Conservation (phyloP, 2,888 invertebrate species). For the Ephialtes manifestator region DNA sequence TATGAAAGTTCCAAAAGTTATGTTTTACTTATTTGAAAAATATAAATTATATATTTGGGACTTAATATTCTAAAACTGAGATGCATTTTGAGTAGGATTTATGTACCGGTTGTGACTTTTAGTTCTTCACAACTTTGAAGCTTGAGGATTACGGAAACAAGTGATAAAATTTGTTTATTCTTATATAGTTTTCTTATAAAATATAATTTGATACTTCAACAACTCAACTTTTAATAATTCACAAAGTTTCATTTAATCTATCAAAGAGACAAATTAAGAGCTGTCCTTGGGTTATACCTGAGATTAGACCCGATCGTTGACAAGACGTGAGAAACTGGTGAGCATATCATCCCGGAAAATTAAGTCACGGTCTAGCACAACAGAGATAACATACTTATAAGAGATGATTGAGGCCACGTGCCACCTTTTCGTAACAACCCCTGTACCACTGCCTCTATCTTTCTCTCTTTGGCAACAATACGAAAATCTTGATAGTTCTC, state of each 20-base stretch:
- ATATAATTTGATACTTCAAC: too few species aligned
- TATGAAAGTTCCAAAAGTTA: too few species aligned
- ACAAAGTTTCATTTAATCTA: not conserved
- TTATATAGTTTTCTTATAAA: too few species aligned
- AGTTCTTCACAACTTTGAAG: too few species aligned
- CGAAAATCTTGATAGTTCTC: slow-evolving; percentile 55
- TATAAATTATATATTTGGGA: too few species aligned
- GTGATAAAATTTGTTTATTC: too few species aligned
- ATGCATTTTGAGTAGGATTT: too few species aligned
- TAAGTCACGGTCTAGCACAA: slow-evolving; percentile 57
- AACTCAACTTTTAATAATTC: too few species aligned
- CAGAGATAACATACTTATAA: slow-evolving; percentile 64
- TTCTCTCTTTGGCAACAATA: slow-evolving; percentile 43
- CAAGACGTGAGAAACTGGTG: slow-evolving; percentile 47
- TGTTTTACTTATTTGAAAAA: too few species aligned
- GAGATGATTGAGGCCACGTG: slow-evolving; percentile 51
- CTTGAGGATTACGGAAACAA: too few species aligned
- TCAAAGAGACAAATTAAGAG: not conserved
- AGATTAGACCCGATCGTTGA: slow-evolving; percentile 8
- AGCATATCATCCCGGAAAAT: slow-evolving; percentile 44
- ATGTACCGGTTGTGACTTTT: too few species aligned
- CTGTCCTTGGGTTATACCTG: not conserved
- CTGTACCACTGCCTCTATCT: not conserved
- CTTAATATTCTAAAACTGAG: too few species aligned
- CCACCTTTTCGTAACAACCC: slow-evolving; percentile 35